A percentile compares a stretch with the other conserved stretches of the same genome.
phyloP scores from a whole-genome alignment of 1,140 invertebrate species.

The Cheumatopsyche charites region DNA sequence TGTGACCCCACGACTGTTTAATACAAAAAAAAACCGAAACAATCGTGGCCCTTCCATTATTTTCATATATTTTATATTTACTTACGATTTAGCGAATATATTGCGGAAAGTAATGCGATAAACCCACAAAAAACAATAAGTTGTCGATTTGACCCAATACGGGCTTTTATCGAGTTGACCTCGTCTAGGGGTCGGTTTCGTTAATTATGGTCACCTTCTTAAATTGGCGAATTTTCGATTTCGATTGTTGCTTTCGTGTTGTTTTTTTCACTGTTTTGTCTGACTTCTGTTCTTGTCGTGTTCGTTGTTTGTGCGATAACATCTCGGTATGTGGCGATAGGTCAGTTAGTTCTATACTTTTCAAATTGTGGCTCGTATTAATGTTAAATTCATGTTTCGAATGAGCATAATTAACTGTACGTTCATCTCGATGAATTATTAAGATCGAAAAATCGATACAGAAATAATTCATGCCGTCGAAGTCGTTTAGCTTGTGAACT shows the following conservation, averaged over 20 bases:
- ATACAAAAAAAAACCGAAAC: background rate
- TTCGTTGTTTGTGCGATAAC: background rate
- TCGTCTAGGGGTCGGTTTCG: background rate
- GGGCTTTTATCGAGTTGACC: background rate
- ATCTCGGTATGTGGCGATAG: background rate
- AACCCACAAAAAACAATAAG: no score
- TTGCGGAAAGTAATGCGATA: no score
- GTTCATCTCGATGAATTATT: background rate
- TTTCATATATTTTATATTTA: background rate
- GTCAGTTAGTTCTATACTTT: slow-evolving; percentile 12
- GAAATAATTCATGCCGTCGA: background rate
- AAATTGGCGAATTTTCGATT: slow-evolving; percentile 5
- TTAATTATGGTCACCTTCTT: background rate
- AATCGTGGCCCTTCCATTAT: background rate
- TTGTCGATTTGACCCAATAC: background rate
- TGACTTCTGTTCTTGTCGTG: background rate
- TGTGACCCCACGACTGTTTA: background rate
- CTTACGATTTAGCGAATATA: background rate
- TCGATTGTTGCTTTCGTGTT: background rate
- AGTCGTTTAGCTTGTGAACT: no score
- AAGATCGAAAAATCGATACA: slow-evolving; percentile 5
- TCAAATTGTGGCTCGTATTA: background rate
- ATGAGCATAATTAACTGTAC: no score
- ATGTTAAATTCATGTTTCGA: no score
- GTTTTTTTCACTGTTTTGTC: background rate